A percentile compares a stretch with the other conserved stretches of the same genome.
Conservation (phyloP, 2,797 vertebrate genomes). For the Eulemur rubriventer region DNA sequence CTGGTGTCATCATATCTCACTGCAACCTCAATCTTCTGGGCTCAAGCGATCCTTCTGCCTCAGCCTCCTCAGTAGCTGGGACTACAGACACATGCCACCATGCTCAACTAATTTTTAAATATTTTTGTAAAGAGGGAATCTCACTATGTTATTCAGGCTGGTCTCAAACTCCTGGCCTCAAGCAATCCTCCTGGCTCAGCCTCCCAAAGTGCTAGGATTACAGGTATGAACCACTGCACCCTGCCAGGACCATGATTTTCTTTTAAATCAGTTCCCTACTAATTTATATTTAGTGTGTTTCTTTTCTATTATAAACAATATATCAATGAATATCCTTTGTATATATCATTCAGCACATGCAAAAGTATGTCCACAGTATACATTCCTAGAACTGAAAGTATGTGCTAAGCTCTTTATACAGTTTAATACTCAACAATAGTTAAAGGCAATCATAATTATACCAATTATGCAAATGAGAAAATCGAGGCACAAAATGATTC, state of each 20-base stretch:
- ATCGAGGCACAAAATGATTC: conserved; percentile 7
- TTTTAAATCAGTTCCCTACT: neutral
- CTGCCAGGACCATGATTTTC: neutral
- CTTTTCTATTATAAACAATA: conserved; percentile 42
- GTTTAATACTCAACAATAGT: conserved; percentile 2
- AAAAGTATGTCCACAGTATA: conserved; percentile 19
- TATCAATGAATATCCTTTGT: neutral
- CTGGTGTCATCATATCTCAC: neutral
- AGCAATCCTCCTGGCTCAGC: neutral
- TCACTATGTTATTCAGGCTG: neutral
- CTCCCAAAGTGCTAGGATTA: neutral
- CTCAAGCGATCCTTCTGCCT: neutral
- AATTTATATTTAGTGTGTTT: conserved; percentile 12
- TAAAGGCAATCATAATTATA: conserved; percentile 34
- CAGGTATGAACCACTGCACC: neutral
- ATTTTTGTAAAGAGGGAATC: neutral
- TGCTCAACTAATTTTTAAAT: neutral
- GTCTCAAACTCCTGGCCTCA: neutral
- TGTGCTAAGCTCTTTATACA: conserved; percentile 19
- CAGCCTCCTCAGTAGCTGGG: neutral
- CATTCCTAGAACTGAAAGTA: conserved; percentile 50
- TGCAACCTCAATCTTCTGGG: neutral
- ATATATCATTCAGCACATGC: conserved; percentile 10
- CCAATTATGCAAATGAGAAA: neutral
- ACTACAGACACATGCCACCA: neutral